phyloP scores from a whole-genome alignment of 2,888 invertebrate species.

The Hofmannophila pseudospretella region DNA sequence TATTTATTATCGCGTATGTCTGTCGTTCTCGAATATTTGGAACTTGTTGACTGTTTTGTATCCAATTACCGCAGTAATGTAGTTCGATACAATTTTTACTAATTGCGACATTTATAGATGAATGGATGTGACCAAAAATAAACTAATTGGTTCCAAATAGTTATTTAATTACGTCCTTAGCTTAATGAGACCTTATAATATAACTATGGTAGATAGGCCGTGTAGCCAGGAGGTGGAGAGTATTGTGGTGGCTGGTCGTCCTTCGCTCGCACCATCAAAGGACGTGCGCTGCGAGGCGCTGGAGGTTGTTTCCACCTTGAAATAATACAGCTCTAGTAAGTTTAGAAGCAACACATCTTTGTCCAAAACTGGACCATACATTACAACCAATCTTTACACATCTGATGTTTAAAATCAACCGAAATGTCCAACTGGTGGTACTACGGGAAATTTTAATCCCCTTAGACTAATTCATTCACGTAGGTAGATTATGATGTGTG shows the following conservation, averaged over 20 bases:
- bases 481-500: no score
- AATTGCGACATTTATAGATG: conserved; percentile 39
- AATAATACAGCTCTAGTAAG: no score
- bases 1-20: conserved; percentile 34
- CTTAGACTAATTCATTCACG: no score
- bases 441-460: no score
- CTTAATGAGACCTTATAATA: background rate
- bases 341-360: no score
- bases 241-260: conserved; percentile 53
- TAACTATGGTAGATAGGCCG: conserved; percentile 50
- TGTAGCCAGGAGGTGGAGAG: conserved; percentile 62
- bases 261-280: conserved; percentile 44
- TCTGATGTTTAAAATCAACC: no score
- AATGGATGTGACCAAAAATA: conserved; percentile 56
- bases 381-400: no score
- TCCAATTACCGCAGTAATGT: conserved; percentile 48
- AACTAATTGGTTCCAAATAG: conserved; percentile 25
- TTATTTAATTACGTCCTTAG: conserved; percentile 4
- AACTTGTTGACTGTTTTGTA: conserved; percentile 52
- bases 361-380: no score
- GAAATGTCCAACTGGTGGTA: no score
- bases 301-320: conserved; percentile 69
- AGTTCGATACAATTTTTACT: conserved; percentile 45
- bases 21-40: conserved; percentile 53
- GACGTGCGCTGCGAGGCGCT: conserved; percentile 29